Base-by-base conservation (phyloP, 2,888 invertebrate genomes). In the Eucera pruinosa region DNA sequence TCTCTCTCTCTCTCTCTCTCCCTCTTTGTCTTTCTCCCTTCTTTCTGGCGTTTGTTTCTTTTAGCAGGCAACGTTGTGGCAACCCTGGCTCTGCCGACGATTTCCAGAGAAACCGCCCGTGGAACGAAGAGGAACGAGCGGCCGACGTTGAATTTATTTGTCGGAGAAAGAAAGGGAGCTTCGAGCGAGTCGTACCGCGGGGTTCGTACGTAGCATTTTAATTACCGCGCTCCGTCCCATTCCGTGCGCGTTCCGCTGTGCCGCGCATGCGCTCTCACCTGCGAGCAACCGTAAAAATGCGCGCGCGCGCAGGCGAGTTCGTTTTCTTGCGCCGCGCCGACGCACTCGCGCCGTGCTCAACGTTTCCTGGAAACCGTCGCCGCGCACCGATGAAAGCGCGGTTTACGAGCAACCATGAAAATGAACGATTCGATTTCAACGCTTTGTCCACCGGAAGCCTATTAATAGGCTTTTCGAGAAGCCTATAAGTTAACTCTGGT, bases 201-300 rank as follows among this genome's bases (percentile, higher is more conserved):
- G 64, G 47, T 71, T 71, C 75, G 80, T 72, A 80, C 68, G 66
- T 60, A 73, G 81, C 80, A 81, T 81, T 81, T 81, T 81, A 81
- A 81, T 81, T 81, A 76, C 81, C 62, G 76, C 70, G 61, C 65
- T 43, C 43, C 78, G 68, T 62, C 62, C 62, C 75, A 74, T 77
- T 74, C 73, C 66, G 66, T 60, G 58, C 47, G 68, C 68, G 77
- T 75, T 64, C 54, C 68, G 66, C 36, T 61, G 30, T 57, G 47
- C 15, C 50, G 67, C 77, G 60, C 65, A 60, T 57, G 48, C 64
- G 60, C 78, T 54, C 55, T 47, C 61, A 43, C 66, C 33, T 23
- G 18, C 18, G 57, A 18, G 67, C 71, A 65, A 64, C 58, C 39
- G 61, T 57, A 74, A 67, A 74, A 68, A 68, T 74, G 58, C 67